Conservation (phyloP, 2,888 invertebrate genomes). For the Orgyia antiqua region DNA sequence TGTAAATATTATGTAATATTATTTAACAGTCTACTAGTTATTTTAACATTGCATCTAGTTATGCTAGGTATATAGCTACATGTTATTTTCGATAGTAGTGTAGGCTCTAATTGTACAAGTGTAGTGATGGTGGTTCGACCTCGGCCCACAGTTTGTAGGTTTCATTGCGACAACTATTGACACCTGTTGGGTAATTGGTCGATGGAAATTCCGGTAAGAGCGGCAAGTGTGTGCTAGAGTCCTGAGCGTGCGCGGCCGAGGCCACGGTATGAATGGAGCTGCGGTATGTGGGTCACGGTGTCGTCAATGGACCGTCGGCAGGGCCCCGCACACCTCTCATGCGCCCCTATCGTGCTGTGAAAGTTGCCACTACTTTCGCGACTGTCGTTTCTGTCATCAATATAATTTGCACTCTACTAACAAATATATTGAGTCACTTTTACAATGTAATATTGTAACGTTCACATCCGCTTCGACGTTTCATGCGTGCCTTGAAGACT, state of each 20-base stretch:
- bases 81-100: not conserved
- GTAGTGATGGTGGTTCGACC: conserved; percentile 57
- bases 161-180: conserved; percentile 59
- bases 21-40: conserved; percentile 19
- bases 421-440: conserved; percentile 62
- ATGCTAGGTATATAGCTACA: too few relatives aligned
- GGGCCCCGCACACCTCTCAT: conserved; percentile 63
- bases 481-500: conserved; percentile 60
- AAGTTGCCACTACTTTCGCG: conserved; percentile 77
- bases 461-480: conserved; percentile 73
- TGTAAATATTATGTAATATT: too few relatives aligned
- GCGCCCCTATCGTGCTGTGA: conserved; percentile 71
- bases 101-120: conserved; percentile 37
- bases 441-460: conserved; percentile 42
- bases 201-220: conserved; percentile 62
- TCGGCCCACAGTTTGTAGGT: conserved; percentile 49
- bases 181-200: conserved; percentile 60
- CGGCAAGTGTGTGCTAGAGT: conserved; percentile 51
- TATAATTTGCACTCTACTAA: conserved; percentile 63
- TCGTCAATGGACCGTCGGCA: conserved; percentile 74
- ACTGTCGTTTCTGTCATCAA: conserved; percentile 46
- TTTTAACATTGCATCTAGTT: too few relatives aligned
- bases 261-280: conserved; percentile 73
- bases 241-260: conserved; percentile 59
- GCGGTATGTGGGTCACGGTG: conserved; percentile 76